Base-by-base conservation (phyloP, 2,113 vertebrate genomes). In the Abramis brama region DNA sequence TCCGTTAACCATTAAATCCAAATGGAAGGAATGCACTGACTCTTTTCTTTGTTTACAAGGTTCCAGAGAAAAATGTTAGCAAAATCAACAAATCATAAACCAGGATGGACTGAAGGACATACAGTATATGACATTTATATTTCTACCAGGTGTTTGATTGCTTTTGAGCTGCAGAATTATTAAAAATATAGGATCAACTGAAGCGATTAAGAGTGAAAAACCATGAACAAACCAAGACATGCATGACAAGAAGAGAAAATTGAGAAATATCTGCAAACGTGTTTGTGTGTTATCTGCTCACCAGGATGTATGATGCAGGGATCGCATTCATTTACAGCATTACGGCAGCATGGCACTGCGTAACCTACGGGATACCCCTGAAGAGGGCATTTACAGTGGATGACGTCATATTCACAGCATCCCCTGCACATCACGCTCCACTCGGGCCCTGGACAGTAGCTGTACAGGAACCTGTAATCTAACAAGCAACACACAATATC, bases 281-380 rank as follows among this genome's bases (percentile, higher is more conserved):
- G 71, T 27, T n/a, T 30, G n/a, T 55, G n/a, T 77, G 74, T 77
- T 55, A 17, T 52, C 12, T 52, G 47, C 25, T 45, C 90, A 99
- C 98, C 98, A 94, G 98, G 97, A 89, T 99, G 98, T 83, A 98
- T 97, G 86, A 99, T 96, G 90, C 98, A 99, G 90, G 98, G 97
- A 85, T 99, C 98, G 1, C 98, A 99, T 81, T 98, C 97, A 0
- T 98, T 96, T 7, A 97, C 95, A 87, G 97, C 97, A 0, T 99
- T 99, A 66, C 98, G 94, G 90, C 98, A 99, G 94, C 98, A 99
- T 0, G 98, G 98, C 89, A 99, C 98, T 9, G 97, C 97, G 7
- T 99, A 99, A 17, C 98, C 98, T 80, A 99, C 97, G 2, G 90
- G 95, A 45, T 96, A 93, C 79, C 97, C 97, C 91, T 93, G 95